These are phyloP conservation scores for Leuciscus idus DNA, from an alignment of 2,113 vertebrate species.

Conservation along the genomic window DNA sequence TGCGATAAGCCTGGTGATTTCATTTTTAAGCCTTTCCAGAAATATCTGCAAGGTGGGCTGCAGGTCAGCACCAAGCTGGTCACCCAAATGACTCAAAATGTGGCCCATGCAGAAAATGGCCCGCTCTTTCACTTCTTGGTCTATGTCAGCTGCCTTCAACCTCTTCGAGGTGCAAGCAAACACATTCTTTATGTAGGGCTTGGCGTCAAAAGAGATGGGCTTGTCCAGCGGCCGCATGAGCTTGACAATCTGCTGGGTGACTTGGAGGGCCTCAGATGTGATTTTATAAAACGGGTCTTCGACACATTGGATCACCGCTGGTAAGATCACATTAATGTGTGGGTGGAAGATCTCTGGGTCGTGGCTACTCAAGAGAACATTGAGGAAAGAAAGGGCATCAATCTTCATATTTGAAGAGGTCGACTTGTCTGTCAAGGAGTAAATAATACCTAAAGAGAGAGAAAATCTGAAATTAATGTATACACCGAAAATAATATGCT, in stretches of 20 bases:
- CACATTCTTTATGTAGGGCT: constrained; percentile 81
- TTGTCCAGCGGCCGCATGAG: constrained; percentile 82
- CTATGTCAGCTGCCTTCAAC: constrained; percentile 90
- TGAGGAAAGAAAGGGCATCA: constrained; percentile 86
- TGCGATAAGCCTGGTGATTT: constrained; percentile 89
- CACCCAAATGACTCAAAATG: constrained; percentile 85
- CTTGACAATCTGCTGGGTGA: constrained; percentile 85
- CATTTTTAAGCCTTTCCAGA: constrained; percentile 89
- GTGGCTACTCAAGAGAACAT: constrained; percentile 86
- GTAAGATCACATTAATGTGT: constrained; percentile 83
- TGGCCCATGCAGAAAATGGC: constrained; percentile 92
- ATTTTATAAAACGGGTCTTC: constrained; percentile 92
- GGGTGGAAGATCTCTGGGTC: constrained; percentile 85
- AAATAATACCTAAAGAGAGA: constrained; percentile 81
- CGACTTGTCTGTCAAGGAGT: constrained; percentile 87
- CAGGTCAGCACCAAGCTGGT: constrained; percentile 82
- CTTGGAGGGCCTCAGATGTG: constrained; percentile 87
- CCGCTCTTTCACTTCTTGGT: constrained; percentile 95
- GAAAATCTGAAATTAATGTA: neutral
- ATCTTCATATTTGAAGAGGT: constrained; percentile 93
- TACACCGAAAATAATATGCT: neutral
- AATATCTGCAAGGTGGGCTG: constrained; percentile 84
- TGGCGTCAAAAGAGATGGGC: constrained; percentile 74
- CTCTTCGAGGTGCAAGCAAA: constrained; percentile 81
- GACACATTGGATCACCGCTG: constrained; percentile 82